Percentiles rank a stretch among this genome's conserved stretches.
Evolutionary conservation across 2,888 invertebrate genomes (phyloP).

Genomic region (Latrodectus hesperus): DNA sequence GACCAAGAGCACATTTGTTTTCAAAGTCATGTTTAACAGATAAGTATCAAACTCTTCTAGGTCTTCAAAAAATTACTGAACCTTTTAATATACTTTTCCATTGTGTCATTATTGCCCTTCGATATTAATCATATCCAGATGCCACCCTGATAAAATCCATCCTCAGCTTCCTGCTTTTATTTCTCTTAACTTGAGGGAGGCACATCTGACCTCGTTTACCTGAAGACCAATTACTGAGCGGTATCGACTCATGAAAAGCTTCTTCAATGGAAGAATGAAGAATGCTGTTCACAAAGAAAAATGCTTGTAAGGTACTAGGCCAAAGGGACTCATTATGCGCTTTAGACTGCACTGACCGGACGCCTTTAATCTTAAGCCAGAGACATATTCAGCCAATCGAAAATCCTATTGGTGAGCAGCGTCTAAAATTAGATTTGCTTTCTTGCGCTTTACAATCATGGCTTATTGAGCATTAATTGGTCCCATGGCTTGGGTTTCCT

Average conservation of each 20-base stretch:
- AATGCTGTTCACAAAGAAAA: constrained; percentile 25
- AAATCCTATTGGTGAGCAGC: constrained; percentile 45
- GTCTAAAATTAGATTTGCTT: constrained; percentile 42
- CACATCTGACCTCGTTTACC: constrained; percentile 1
- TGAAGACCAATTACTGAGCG: constrained; percentile 6
- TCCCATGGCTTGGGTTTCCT: background rate
- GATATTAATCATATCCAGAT: background rate
- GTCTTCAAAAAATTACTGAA: background rate
- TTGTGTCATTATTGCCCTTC: background rate
- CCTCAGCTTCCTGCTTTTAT: background rate
- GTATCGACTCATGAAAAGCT: constrained; percentile 12
- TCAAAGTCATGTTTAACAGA: background rate
- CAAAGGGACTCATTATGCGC: constrained; percentile 43
- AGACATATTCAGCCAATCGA: constrained; percentile 37
- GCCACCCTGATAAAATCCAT: background rate
- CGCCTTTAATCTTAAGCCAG: constrained; percentile 8
- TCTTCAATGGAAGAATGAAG: constrained; percentile 39
- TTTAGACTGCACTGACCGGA: constrained; percentile 18
- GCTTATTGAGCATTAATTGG: constrained; percentile 6
- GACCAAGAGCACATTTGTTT: too few species aligned
- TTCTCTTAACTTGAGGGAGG: background rate
- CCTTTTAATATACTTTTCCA: background rate
- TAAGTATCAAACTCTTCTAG: background rate
- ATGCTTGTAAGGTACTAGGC: constrained; percentile 30
- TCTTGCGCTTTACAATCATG: constrained; percentile 13